Evolutionary conservation across 2,888 invertebrate genomes (phyloP).

Genomic region (Cenopis cana): DNA sequence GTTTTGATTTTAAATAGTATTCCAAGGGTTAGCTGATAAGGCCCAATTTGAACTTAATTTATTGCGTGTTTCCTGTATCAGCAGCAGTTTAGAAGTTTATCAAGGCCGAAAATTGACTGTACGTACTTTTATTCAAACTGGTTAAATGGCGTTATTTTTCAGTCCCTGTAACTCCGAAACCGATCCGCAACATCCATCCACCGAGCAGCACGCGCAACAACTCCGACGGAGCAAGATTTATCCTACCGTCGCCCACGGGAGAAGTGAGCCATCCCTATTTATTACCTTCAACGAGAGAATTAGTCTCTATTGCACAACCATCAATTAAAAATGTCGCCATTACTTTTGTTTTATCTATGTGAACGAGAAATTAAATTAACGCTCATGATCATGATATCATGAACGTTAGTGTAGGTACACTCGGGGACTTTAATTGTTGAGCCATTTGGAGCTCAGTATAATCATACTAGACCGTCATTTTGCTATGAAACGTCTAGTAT

Average conservation of each 20-base stretch:
- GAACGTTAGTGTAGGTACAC: too few species aligned
- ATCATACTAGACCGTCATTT: too few species aligned
- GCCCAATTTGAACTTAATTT: too few species aligned
- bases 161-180: slow-evolving; percentile 85
- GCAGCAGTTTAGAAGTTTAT: too few species aligned
- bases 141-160: slow-evolving; percentile 46
- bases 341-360: not conserved
- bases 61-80: too few species aligned
- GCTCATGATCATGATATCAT: not conserved
- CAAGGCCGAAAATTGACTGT: too few species aligned
- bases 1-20: too few species aligned
- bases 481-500: too few species aligned
- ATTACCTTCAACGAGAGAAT: slow-evolving; percentile 50
- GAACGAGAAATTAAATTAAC: not conserved
- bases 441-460: too few species aligned
- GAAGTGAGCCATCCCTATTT: slow-evolving; percentile 70
- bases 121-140: too few species aligned
- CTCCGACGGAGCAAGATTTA: slow-evolving; percentile 65
- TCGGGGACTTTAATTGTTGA: too few species aligned
- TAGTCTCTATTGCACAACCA: not conserved
- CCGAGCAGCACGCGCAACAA: slow-evolving; percentile 73
- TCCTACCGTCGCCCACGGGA: slow-evolving; percentile 66
- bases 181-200: slow-evolving; percentile 87
- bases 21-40: too few species aligned
- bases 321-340: slow-evolving; percentile 10